phyloP scores from a whole-genome alignment of 2,888 invertebrate genomes.

The Tridacna gigas region DNA sequence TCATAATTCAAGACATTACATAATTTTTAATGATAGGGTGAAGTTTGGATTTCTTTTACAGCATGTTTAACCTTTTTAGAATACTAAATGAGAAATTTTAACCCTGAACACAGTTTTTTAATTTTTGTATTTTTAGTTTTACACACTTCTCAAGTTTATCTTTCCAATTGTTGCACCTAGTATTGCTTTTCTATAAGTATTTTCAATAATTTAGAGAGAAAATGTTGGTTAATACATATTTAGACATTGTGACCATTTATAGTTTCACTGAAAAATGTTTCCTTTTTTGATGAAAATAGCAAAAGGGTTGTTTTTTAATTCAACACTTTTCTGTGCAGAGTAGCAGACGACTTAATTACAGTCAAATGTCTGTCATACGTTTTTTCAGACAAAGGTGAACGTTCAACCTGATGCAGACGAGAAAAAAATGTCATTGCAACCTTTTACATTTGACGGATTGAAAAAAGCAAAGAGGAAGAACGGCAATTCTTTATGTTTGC shows the following conservation, averaged over 20 bases:
- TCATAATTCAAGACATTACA: no score
- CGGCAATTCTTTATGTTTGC: conserved; percentile 1
- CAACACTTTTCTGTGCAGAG: not conserved
- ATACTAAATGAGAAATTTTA: no score
- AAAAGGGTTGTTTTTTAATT: not conserved
- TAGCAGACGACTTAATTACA: conserved; percentile 5
- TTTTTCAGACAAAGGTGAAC: conserved; percentile 1
- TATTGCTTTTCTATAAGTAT: no score
- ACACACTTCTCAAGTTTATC: not conserved
- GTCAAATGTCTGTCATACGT: not conserved
- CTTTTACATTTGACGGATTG: not conserved
- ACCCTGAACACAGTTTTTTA: not conserved
- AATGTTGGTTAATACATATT: not conserved
- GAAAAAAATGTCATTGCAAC: not conserved
- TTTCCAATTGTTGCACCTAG: not conserved
- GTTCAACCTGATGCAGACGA: not conserved
- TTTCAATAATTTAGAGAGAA: no score
- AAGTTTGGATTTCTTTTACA: not conserved
- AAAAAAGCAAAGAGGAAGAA: not conserved
- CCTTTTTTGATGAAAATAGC: not conserved
- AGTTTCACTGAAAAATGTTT: not conserved
- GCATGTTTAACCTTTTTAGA: not conserved
- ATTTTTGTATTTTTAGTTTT: not conserved
- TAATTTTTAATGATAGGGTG: no score
- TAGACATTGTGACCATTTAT: not conserved